Percentiles rank a stretch among this genome's conserved stretches.
phyloP scores from a whole-genome alignment of 2,888 invertebrate species.

The Ichneumon xanthorius region DNA sequence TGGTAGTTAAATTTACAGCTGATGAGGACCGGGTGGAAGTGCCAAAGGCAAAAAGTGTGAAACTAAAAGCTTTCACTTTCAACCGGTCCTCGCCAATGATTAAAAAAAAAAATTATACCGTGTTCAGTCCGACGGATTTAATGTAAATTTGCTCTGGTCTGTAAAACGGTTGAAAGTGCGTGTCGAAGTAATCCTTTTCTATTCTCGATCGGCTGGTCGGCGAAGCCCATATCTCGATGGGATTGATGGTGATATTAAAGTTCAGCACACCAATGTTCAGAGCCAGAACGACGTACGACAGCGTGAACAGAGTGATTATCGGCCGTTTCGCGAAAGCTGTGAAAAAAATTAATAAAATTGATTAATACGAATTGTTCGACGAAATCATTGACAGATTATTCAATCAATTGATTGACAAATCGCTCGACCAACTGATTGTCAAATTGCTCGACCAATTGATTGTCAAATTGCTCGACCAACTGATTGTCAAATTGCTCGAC shows the following conservation, averaged over 20 bases:
- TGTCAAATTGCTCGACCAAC: neutral
- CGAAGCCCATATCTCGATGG: constrained; percentile 97
- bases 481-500: neutral
- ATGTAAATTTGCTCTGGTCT: constrained; percentile 96
- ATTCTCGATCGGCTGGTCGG: constrained; percentile 91
- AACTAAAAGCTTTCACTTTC: neutral
- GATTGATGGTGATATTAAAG: constrained; percentile 93
- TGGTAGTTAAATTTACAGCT: neutral
- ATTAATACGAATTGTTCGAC: neutral
- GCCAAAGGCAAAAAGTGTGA: neutral
- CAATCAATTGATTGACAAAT: no score
- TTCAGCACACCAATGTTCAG: constrained; percentile 89
- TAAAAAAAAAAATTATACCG: constrained; percentile 81
- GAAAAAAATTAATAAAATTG: constrained; percentile 41
- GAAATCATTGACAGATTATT: neutral
- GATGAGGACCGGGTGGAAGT: neutral
- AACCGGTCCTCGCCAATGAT: neutral
- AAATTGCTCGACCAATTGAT: no score
- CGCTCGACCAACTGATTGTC: no score
- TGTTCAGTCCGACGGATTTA: constrained; percentile 87
- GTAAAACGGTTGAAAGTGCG: constrained; percentile 95
- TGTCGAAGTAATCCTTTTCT: constrained; percentile 95
- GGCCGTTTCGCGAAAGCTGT: constrained; percentile 90
- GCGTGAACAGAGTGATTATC: constrained; percentile 87
- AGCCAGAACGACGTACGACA: constrained; percentile 87